Base-by-base conservation (phyloP, 1,140 invertebrate genomes). In the Pogonomyrmex californicus region DNA sequence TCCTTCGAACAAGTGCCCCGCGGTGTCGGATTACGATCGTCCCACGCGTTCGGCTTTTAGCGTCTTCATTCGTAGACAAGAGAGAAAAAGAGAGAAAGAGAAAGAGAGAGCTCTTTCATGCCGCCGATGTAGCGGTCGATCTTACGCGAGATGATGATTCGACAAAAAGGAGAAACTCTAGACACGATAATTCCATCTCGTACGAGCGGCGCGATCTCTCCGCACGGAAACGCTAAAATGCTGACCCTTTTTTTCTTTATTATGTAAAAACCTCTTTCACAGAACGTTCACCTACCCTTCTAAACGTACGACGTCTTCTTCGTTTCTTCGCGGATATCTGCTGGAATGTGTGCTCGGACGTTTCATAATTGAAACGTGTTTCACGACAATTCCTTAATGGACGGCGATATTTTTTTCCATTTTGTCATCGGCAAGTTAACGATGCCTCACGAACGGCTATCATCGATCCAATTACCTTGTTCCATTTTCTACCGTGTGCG, bases 11-110 rank as follows among this genome's bases (percentile, higher is more conserved):
- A 60, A 82, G 54, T 73, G 30, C 71, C 38, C 33, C 60, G 49
- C 10, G 60, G 86, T 88, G n/a, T 88, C 86, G 56, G 63, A 85
- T 88, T 88, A 88, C 87, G 17, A 38, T 76, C 68, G 82, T 88
- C 86, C 87, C 78, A 85, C 86, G 87, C 86, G 56, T 66, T 7
- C 49, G 62, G 60, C 82, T 88, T 83, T 73, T 76, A 47, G 66
- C 78, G 36, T 68, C 65, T 85, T 88, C 75, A 85, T 89, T 73
- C 79, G 86, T 54, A 9, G 63, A 85, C 63, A 30, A 36, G 79
- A 41, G 17, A 58, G 51, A 68, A n/a, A 63, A 41, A 47, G n/a
- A 54, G 10, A 49, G 75, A 65, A 62, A 85, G 81, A 86, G 33
- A 73, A 30, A 38, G 33, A 66, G 38, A 66, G 23, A 33, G 85